Base-by-base conservation (phyloP, 1,140 invertebrate genomes). In the Drosophila lowei region DNA sequence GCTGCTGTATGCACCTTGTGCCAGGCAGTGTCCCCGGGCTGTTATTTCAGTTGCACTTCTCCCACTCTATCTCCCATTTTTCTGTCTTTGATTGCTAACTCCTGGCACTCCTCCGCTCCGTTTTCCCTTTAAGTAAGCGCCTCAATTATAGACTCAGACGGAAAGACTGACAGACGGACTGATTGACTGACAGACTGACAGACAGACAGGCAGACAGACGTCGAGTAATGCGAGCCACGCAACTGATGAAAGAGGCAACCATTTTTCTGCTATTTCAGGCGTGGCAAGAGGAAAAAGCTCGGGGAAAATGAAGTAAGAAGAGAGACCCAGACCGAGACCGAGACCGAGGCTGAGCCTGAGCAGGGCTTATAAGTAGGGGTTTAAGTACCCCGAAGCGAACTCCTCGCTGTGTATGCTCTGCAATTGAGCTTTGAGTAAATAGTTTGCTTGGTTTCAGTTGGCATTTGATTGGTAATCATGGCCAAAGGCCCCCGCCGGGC, bases 21-120 rank as follows among this genome's bases (percentile, higher is more conserved):
- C 80, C 34, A 13, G 34, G 34, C 34, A 38, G 34, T 38, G 34
- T 13, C 81, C 67, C 59, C 54, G 42, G 80, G 81, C 75, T 85
- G 77, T 86, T 80, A 80, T 85, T 86, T 73, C 77, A 85, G 80
- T 86, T 85, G 80, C 81, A 85, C 77, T 81, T 75, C 56, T 55
- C 47, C 59, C 23, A 23, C n/a, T 23, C 25, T 9, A 18, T 5
- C 52, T 49, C 70, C 61, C 60, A 38, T 11, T 38, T 38, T 38
- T 38, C 11, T 13, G 34, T 38, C 34, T 80, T 70, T 85, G 79
- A 84, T 85, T 84, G 80, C 80, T 9, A 25, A 18, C 34, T 38
- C 34, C 28, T 11, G 54, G 48, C 46, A 3, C 47, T 38, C 28
- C 15, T 59, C 57, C 57, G 25, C 50, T 23, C 15, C 38, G 47